A percentile compares a stretch with the other conserved stretches of the same genome.
Evolutionary conservation across 2,888 invertebrate genomes (phyloP).

Genomic region (Cosmorhoe ocellata): DNA sequence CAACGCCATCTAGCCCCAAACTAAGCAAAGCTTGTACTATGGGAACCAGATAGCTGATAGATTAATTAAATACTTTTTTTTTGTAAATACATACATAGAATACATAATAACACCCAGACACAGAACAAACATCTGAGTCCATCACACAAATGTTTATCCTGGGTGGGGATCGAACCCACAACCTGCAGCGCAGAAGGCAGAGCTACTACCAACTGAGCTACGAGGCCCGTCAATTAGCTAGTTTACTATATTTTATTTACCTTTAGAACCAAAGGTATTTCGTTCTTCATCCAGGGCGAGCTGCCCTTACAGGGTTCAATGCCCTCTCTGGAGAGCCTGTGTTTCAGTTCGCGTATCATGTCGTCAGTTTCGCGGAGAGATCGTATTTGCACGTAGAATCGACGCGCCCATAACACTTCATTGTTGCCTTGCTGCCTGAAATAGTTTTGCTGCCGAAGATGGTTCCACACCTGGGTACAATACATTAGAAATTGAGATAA

Average conservation of each 20-base stretch:
- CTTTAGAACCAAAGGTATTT: conserved; percentile 62
- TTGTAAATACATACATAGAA: too few relatives aligned
- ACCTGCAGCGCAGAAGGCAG: too few relatives aligned
- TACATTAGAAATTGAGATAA: neutral
- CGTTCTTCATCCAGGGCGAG: conserved; percentile 62
- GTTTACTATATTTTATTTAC: conserved; percentile 37
- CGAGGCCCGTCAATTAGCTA: too few relatives aligned
- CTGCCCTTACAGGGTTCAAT: conserved; percentile 77
- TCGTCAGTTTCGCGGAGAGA: conserved; percentile 88
- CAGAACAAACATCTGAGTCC: too few relatives aligned
- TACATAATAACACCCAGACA: too few relatives aligned
- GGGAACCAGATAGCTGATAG: too few relatives aligned
- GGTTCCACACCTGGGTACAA: conserved; percentile 84
- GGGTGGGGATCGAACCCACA: too few relatives aligned
- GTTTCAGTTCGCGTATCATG: conserved; percentile 86
- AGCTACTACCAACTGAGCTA: too few relatives aligned
- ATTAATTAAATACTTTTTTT: too few relatives aligned
- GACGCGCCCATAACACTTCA: conserved; percentile 86
- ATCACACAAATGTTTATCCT: too few relatives aligned
- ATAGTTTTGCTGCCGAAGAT: conserved; percentile 81
- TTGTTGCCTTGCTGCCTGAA: conserved; percentile 70
- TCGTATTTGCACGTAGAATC: conserved; percentile 87
- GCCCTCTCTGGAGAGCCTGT: conserved; percentile 83
- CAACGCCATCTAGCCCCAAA: too few relatives aligned
- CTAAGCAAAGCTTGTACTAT: too few relatives aligned